Conservation (phyloP, 2,888 invertebrate species). For the Drosophila robusta region DNA sequence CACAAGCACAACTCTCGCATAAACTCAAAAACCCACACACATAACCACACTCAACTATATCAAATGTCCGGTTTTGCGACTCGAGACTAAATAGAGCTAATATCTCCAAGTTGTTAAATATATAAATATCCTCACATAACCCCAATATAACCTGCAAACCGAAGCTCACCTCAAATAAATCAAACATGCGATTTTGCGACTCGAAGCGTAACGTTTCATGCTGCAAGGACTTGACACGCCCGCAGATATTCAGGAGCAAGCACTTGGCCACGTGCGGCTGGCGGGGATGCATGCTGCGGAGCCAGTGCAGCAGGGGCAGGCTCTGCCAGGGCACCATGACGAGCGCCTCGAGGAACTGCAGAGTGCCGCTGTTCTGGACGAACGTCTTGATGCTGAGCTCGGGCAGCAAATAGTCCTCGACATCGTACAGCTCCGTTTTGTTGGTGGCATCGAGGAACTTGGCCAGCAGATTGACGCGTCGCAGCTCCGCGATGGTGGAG, state of each 20-base stretch:
- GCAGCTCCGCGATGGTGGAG: slow-evolving; percentile 48
- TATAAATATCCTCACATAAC: too few species aligned
- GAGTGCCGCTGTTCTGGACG: slow-evolving; percentile 36
- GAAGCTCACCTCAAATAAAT: slow-evolving; percentile 46
- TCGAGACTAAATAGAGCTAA: too few species aligned
- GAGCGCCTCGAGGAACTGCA: slow-evolving; percentile 28
- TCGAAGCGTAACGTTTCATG: slow-evolving; percentile 64
- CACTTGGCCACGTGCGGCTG: slow-evolving; percentile 27
- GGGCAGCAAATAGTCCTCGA: slow-evolving; percentile 53
- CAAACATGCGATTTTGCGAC: slow-evolving; percentile 30
- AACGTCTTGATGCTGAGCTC: slow-evolving; percentile 41
- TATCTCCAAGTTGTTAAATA: too few species aligned
- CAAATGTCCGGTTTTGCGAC: too few species aligned
- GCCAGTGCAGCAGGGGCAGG: slow-evolving; percentile 74
- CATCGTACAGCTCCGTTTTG: slow-evolving; percentile 72
- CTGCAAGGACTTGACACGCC: slow-evolving; percentile 64
- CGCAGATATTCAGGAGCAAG: slow-evolving; percentile 56
- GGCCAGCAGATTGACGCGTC: slow-evolving; percentile 39
- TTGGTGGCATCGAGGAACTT: slow-evolving; percentile 71
- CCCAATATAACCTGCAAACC: too few species aligned
- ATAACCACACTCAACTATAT: too few species aligned
- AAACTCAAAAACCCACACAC: too few species aligned
- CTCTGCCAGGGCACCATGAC: slow-evolving; percentile 75
- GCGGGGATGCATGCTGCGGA: slow-evolving; percentile 40
- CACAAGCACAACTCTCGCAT: too few species aligned